Conservation (phyloP, 2,113 vertebrate genomes). For the Ceyx melanurus region DNA sequence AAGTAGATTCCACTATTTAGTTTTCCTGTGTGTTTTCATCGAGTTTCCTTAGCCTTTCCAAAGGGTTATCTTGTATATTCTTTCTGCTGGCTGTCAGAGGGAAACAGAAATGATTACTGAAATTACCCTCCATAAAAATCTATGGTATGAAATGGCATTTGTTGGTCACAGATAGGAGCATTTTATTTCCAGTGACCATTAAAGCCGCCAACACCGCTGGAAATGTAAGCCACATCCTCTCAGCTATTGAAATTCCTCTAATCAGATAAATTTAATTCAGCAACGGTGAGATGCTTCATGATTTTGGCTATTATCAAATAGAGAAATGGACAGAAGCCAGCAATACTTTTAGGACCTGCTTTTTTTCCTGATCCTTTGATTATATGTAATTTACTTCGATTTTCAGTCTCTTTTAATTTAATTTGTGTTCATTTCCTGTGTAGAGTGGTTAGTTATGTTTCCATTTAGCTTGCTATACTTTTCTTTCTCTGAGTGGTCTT, state of each 20-base stretch:
- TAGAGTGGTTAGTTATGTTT: not conserved
- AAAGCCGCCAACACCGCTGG: not conserved
- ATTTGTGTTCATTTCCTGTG: not conserved
- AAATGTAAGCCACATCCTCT: not conserved
- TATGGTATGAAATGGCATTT: slow-evolving; percentile 16
- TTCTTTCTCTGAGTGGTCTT: not conserved
- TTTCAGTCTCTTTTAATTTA: slow-evolving; percentile 10
- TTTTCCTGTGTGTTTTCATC: not conserved
- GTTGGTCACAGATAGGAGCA: not conserved
- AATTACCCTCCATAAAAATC: slow-evolving; percentile 29
- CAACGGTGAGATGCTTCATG: not conserved
- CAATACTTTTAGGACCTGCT: not conserved
- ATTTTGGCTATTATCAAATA: not conserved
- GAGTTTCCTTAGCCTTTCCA: not conserved
- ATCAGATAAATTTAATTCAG: not conserved
- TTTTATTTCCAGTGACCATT: not conserved
- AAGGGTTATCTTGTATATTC: slow-evolving; percentile 2
- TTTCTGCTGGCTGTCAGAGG: slow-evolving; percentile 16
- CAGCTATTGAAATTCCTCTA: not conserved
- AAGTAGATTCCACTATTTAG: not conserved
- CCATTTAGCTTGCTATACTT: not conserved
- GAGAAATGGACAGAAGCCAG: not conserved
- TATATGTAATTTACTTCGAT: slow-evolving; percentile 12
- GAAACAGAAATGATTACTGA: slow-evolving; percentile 38
- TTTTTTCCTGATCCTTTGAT: not conserved